phyloP scores from a whole-genome alignment of 1,140 invertebrate genomes.

The Polyergus mexicanus region DNA sequence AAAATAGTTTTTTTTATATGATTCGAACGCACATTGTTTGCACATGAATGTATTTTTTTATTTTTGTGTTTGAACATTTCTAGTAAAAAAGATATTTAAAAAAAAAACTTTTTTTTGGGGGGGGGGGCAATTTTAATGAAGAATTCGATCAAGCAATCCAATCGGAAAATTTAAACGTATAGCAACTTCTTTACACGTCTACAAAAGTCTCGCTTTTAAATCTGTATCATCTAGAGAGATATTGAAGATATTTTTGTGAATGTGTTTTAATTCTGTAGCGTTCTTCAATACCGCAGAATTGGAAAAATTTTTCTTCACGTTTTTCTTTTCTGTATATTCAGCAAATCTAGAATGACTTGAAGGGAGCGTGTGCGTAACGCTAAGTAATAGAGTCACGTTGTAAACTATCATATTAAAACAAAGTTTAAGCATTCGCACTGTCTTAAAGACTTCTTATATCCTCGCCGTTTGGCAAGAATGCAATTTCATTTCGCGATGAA shows the following conservation, averaged over 20 bases:
- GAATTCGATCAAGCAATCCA: conserved; percentile 10
- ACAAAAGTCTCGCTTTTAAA: neutral
- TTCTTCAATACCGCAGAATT: neutral
- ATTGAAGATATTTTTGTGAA: neutral
- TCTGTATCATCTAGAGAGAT: neutral
- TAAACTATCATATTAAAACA: conserved; percentile 34
- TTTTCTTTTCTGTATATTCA: neutral
- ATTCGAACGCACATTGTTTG: too few relatives aligned
- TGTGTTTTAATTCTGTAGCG: neutral
- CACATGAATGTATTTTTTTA: too few relatives aligned
- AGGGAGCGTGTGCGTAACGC: neutral
- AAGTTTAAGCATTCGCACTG: conserved; percentile 25
- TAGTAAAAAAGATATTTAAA: too few relatives aligned
- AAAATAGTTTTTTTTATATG: too few relatives aligned
- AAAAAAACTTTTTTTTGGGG: too few relatives aligned
- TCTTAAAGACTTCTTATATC: conserved; percentile 21
- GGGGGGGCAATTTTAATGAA: neutral
- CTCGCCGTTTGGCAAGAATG: conserved; percentile 32
- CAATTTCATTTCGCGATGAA: conserved; percentile 53
- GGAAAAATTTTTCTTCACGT: neutral
- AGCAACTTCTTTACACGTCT: neutral
- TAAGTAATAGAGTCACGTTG: conserved; percentile 7
- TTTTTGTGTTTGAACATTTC: too few relatives aligned
- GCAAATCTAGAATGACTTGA: neutral
- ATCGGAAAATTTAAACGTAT: neutral